Conservation (phyloP, 2,888 invertebrate species). For the Andrena dorsata region DNA sequence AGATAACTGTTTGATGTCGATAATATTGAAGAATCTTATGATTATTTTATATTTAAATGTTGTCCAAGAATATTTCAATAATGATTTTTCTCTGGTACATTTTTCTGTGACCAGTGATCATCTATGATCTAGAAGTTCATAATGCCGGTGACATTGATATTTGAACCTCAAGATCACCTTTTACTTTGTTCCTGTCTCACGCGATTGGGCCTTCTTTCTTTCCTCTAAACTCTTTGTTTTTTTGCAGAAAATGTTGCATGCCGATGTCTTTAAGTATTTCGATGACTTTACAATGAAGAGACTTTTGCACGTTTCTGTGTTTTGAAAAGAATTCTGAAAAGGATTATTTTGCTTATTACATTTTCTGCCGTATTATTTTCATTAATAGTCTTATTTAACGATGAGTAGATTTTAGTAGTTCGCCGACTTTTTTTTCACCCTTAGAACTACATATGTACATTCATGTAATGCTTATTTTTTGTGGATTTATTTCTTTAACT, state of each 20-base stretch:
- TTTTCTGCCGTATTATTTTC: neutral
- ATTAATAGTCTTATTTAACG: neutral
- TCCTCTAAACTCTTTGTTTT: neutral
- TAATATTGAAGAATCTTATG: constrained; percentile 22
- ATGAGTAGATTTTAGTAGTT: neutral
- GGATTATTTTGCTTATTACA: neutral
- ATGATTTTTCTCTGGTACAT: constrained; percentile 47
- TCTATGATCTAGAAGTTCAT: neutral
- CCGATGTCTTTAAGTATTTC: neutral
- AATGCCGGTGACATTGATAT: neutral
- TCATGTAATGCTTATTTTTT: neutral
- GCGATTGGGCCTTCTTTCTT: neutral
- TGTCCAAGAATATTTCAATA: constrained; percentile 39
- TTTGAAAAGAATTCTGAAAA: neutral
- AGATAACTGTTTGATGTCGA: constrained; percentile 11
- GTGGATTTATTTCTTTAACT: neutral
- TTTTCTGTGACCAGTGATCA: constrained; percentile 5
- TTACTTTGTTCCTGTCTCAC: neutral
- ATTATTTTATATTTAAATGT: constrained; percentile 60
- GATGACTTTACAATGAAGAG: neutral
- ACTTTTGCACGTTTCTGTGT: neutral
- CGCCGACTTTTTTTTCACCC: neutral
- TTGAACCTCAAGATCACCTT: neutral
- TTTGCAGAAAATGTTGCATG: neutral
- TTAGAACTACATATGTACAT: too few species aligned